Percentiles rank a stretch among this genome's conserved stretches.
Evolutionary conservation across 2,888 invertebrate genomes (phyloP).

Genomic region (Xanthia togata): DNA sequence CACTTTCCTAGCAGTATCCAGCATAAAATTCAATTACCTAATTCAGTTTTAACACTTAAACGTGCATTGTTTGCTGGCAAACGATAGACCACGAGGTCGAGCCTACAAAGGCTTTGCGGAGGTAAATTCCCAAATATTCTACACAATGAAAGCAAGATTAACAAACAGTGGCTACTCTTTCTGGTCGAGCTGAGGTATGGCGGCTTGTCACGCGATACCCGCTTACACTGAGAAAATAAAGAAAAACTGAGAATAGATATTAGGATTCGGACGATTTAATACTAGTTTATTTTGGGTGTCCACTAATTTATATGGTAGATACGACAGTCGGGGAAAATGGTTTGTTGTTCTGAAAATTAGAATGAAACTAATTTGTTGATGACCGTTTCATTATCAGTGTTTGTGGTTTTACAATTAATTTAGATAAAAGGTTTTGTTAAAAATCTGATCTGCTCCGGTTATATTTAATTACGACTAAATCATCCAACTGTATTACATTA

Average conservation of each 20-base stretch:
- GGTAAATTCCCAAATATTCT: constrained; percentile 80
- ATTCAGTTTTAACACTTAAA: constrained; percentile 68
- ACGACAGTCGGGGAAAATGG: constrained; percentile 54
- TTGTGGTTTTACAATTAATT: constrained; percentile 18
- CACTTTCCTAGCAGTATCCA: constrained; percentile 50
- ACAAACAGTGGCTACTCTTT: constrained; percentile 86
- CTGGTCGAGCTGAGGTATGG: constrained; percentile 81
- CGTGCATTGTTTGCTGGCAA: constrained; percentile 65
- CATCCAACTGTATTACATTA: neutral
- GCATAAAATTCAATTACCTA: constrained; percentile 68
- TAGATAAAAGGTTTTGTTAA: neutral
- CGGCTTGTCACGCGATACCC: constrained; percentile 82
- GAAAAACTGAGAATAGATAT: constrained; percentile 68
- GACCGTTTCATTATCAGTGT: constrained; percentile 22
- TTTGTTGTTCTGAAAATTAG: constrained; percentile 41
- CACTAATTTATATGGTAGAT: constrained; percentile 63
- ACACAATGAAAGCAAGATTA: constrained; percentile 86
- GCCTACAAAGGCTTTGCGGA: constrained; percentile 66
- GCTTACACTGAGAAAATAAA: constrained; percentile 68
- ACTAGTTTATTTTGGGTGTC: constrained; percentile 58
- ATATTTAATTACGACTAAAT: neutral
- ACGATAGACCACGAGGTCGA: constrained; percentile 64
- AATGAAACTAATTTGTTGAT: constrained; percentile 38
- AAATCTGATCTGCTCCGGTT: neutral
- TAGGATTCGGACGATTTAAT: constrained; percentile 68